Conservation (phyloP, 2,113 vertebrate species). For the Channa maculata region DNA sequence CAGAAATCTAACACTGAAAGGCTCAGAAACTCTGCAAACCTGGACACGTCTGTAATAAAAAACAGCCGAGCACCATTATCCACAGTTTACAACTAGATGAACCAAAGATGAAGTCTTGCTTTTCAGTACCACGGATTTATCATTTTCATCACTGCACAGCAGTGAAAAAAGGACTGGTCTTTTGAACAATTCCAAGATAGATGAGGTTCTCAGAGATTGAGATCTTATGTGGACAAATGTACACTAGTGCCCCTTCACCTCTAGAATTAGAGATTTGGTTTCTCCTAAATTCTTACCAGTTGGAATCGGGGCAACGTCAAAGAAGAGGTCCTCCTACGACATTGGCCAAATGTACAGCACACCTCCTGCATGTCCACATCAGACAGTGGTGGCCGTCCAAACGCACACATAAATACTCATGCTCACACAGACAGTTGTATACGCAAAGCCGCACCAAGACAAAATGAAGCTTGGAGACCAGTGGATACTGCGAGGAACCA, state of each 20-base stretch:
- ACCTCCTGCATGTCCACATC: conserved; percentile 59
- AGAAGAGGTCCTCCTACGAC: conserved; percentile 68
- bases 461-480: conserved; percentile 3
- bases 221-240: background rate
- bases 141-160: background rate
- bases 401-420: conserved; percentile 9
- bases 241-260: background rate
- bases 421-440: background rate
- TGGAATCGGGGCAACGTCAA: conserved; percentile 37
- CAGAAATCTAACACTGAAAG: background rate
- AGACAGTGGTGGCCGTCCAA: background rate
- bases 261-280: background rate
- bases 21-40: background rate
- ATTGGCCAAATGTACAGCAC: conserved; percentile 47
- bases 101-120: no score
- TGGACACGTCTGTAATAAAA: background rate
- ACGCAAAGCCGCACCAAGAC: background rate
- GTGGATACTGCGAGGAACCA: conserved; percentile 26
- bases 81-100: no score
- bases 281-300: conserved; percentile 63
- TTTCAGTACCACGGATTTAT: no score
- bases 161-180: background rate
- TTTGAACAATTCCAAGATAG: background rate
- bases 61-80: background rate
- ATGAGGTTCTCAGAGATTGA: no score